Evolutionary conservation across 1,140 invertebrate species (phyloP), one percentile per base, ranked within the genome.

Genomic region (Limonius californicus): DNA sequence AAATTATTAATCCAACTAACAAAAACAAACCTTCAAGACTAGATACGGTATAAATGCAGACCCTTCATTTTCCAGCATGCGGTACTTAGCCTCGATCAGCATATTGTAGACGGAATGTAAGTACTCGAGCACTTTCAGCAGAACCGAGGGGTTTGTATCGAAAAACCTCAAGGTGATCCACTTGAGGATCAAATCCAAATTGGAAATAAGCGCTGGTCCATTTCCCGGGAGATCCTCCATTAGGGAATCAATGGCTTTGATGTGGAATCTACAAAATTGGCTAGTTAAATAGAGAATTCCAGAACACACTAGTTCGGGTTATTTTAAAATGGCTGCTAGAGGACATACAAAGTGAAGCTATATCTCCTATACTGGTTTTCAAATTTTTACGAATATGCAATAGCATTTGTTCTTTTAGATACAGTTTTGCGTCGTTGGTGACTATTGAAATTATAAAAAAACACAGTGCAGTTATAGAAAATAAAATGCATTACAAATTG

Each of bases 131-230:
- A 91, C 93, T 83, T 95, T 96, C 55, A 98, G 81, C 23, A 99
- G 81, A 21, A 99, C 96, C 19, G 94, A 95, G 15, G 97, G 96
- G 82, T 99, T 99, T 8, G 97, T 99, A 80, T 99, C 97, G 71
- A 97, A 98, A 77, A 99, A 99, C 63, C 95, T 81, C 12, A 99
- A 76, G 0, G 95, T 97, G 62, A 98, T 75, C 97, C 97, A 99
- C 77, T 97, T 97, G 9, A 99, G 80, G 61, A 99, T 89, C 39
- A 99, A 79, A 81, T 99, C 97, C 57, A 98, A 80, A 80, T 98
- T 99, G 11, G 87, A 87, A 21, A 95, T 85, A 16, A 96, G 82
- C 3, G 92, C 90, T 71, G 87, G 84, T 12, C 85, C 84, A 67
- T 92, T 89, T 16, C 83, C 84, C 4, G 86, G 81, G 20, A 95